Evolutionary conservation across 2,797 vertebrate genomes (phyloP).

Genomic region (Myioborus miniatus): DNA sequence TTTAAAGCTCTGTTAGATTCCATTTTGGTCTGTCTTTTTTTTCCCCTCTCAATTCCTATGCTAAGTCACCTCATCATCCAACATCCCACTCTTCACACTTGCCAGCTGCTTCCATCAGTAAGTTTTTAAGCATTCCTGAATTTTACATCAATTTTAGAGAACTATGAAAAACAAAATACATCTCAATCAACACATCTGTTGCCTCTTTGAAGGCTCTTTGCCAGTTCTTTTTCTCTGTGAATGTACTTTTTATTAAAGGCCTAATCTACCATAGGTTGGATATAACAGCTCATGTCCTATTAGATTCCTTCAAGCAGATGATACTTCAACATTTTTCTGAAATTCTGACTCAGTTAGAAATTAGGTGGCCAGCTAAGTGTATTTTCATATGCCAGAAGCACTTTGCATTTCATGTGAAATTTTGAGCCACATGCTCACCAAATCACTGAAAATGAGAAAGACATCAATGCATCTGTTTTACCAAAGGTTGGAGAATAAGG

Average conservation of each 20-base stretch:
- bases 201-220: background rate
- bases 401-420: background rate
- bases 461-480: background rate
- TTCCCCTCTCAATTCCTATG: background rate
- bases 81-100: conserved; percentile 19
- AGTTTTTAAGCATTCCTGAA: conserved; percentile 30
- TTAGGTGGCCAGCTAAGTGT: background rate
- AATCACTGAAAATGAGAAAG: background rate
- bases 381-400: background rate
- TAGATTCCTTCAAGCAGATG: background rate
- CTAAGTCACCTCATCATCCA: conserved; percentile 10
- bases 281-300: background rate
- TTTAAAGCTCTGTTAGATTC: background rate
- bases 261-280: background rate
- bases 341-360: background rate
- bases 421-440: background rate
- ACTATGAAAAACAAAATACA: background rate
- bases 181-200: conserved; percentile 32
- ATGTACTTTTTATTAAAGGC: background rate
- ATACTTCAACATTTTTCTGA: background rate
- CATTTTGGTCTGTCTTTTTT: background rate
- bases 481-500: background rate
- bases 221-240: background rate
- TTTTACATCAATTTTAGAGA: conserved; percentile 21
- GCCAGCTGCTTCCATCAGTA: conserved; percentile 32